These are phyloP conservation scores for Peromyscus polionotus DNA, from an alignment of 2,113 vertebrate species.

Conservation along the genomic window DNA sequence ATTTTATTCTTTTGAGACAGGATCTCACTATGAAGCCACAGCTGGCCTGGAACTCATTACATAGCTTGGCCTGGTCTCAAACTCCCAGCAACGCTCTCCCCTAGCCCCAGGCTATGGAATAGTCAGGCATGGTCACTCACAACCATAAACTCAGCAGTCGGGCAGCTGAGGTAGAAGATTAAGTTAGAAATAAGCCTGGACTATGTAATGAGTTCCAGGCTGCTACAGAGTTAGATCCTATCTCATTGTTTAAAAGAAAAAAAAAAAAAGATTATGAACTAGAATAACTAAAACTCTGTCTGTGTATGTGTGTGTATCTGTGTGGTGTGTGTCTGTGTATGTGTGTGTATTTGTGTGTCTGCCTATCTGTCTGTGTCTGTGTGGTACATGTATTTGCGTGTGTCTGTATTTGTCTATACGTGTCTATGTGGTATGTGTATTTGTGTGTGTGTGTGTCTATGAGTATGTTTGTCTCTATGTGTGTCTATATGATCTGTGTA, in stretches of 20 bases:
- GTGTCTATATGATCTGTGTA: not conserved
- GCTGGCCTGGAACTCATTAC: not conserved
- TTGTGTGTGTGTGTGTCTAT: not conserved
- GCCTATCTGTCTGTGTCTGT: not conserved
- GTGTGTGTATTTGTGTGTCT: not conserved
- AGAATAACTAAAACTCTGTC: not conserved
- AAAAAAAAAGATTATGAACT: not conserved
- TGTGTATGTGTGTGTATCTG: not conserved
- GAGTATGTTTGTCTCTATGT: not conserved
- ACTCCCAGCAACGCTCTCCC: not conserved
- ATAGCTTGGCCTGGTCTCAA: not conserved
- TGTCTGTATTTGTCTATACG: not conserved
- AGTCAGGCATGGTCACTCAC: not conserved
- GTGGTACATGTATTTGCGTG: not conserved
- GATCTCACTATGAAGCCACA: not conserved
- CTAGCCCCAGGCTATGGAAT: not conserved
- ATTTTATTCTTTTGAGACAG: not conserved
- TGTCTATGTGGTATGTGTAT: not conserved
- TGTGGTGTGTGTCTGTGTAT: not conserved
- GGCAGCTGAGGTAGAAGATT: not conserved
- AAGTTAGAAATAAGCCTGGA: not conserved
- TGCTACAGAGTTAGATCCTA: not conserved
- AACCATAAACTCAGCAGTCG: not conserved
- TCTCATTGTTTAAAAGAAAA: not conserved
- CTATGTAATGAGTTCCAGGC: not conserved